Base-by-base conservation (phyloP, 2,888 invertebrate species). In the Aphidius colemani region DNA sequence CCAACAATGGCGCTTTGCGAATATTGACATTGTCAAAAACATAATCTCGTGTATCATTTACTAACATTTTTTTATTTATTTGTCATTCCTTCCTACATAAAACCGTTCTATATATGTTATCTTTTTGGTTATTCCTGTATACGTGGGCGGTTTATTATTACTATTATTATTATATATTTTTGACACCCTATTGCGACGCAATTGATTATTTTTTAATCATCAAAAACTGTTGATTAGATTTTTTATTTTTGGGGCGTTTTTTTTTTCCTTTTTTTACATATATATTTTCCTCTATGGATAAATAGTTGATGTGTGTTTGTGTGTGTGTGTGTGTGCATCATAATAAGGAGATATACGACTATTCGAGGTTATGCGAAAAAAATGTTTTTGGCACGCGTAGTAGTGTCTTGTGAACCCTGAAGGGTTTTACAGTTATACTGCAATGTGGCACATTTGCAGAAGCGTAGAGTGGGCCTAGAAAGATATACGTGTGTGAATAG, bases 341-440 rank as follows among this genome's bases (percentile, higher is more conserved):
- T 30, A 30, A 30, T 30, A 30, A 30, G 30, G 30, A 30, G 30
- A 30, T 30, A 30, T 30, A 30, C 11, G 30, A 67, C 67, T 43
- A 39, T 61, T 67, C 71, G 72, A 79, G 80, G 78, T 79, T 79
- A 80, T 79, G 80, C 78, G 77, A 77, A 76, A 75, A n/a, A 76
- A 72, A 82, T 82, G 82, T 82, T 82, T 82, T 82, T 75, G 77
- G 73, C 74, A 77, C 76, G 81, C 72, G 72, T 78, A 82, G 79
- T 82, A 82, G 77, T 71, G 72, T 68, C 70, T 75, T 78, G 78
- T 82, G 81, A 82, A 82, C 81, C 81, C 82, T 79, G 79, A 81
- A 81, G 82, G 82, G 82, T 82, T 82, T 82, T 82, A 82, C 82
- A 82, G 82, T 82, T 82, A 82, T 80, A 78, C 78, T 82, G 82